Percentiles rank a stretch among this genome's conserved stretches.
phyloP scores from a whole-genome alignment of 2,113 vertebrate species.

The Alectura lathami region DNA sequence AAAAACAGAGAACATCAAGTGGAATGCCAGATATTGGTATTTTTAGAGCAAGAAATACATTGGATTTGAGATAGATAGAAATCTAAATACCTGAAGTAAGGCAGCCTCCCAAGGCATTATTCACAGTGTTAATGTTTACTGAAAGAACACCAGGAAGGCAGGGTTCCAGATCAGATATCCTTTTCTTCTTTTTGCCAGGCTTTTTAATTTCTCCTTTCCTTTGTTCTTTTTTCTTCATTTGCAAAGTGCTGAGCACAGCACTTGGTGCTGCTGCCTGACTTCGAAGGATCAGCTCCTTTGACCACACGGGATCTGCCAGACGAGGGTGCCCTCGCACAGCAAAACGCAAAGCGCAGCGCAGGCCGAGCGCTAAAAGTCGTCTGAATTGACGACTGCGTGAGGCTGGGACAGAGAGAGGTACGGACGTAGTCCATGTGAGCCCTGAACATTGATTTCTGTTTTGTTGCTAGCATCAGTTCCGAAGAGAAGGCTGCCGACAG shows the following conservation, averaged over 20 bases:
- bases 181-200: background rate
- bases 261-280: background rate
- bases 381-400: background rate
- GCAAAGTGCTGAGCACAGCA: background rate
- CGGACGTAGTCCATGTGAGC: too few relatives aligned
- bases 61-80: background rate
- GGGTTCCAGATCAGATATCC: background rate
- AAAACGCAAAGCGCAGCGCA: background rate
- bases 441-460: background rate
- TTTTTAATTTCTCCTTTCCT: background rate
- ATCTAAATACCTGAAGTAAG: too few relatives aligned
- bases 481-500: background rate
- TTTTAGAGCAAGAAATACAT: rapidly evolving
- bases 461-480: background rate
- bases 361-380: too few relatives aligned
- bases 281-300: background rate
- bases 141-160: background rate
- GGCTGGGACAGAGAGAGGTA: background rate
- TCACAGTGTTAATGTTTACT: too few relatives aligned
- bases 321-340: background rate
- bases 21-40: rapidly evolving
- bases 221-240: background rate
- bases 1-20: too few relatives aligned
- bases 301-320: background rate
- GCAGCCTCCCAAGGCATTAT: background rate